These are phyloP conservation scores for Styela clava DNA, from an alignment of 23 tunicate species.

Conservation along the genomic window DNA sequence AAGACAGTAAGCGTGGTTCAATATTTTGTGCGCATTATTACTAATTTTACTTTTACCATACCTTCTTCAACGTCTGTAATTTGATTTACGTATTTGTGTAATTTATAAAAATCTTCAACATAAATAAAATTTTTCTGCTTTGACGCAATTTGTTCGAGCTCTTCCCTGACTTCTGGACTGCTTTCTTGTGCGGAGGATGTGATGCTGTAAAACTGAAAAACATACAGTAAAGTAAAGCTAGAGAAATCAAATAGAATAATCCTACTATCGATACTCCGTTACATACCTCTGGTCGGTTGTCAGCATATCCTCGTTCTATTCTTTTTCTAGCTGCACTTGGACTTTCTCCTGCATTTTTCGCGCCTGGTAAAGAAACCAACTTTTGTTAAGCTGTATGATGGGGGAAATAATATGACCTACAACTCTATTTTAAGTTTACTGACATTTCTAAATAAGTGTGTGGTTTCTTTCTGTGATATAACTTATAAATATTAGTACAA, in stretches of 20 bases:
- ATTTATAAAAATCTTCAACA: conserved; percentile 51
- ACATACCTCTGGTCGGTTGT: conserved; percentile 28
- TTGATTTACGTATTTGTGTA: conserved; percentile 36
- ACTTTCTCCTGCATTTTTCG: conserved; percentile 16
- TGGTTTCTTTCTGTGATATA: no score
- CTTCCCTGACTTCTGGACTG: conserved; percentile 31
- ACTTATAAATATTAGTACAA: no score
- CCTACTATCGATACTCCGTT: neutral
- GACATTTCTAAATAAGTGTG: no score
- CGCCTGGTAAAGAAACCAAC: conserved; percentile 4
- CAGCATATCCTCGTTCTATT: neutral
- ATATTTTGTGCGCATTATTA: no score
- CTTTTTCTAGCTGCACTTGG: conserved; percentile 15
- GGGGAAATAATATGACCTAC: no score
- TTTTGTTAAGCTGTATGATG: no score
- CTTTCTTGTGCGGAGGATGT: conserved; percentile 53
- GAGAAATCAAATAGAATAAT: neutral
- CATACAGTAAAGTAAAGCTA: no score
- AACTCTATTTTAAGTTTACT: no score
- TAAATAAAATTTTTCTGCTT: conserved; percentile 55
- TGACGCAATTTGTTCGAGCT: conserved; percentile 36
- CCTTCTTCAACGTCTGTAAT: conserved; percentile 66
- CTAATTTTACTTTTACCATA: no score
- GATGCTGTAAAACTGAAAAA: conserved; percentile 76
- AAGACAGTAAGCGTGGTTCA: no score